Base-by-base conservation (phyloP, 2,888 invertebrate genomes). In the Meteorus colon region DNA sequence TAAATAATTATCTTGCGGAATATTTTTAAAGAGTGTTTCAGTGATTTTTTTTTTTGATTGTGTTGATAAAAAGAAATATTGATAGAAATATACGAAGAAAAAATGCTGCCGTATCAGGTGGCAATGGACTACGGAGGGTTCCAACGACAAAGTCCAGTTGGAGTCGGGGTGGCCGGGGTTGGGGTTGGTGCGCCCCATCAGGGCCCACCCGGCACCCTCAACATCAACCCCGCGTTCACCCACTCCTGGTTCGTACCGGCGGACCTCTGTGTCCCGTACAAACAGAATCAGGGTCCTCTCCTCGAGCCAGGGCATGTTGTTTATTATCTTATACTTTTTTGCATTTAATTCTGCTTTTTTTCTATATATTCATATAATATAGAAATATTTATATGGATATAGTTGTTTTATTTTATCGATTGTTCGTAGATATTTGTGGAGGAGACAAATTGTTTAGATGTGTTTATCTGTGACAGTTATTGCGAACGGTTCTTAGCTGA, bases 191-290 rank as follows among this genome's bases (percentile, higher is more conserved):
- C 87, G 80, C 95, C 96, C 87, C 96, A 96, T 91, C 96, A 96
- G 91, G 95, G 96, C 86, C 95, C 96, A 88, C 95, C 96, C 95
- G 92, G 91, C 89, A 85, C 90, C 90, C 88, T 92, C 91, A 93
- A 91, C 92, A 93, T 90, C 92, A 93, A 90, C 91, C 94, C 96
- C 88, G 95, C 95, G 88, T 97, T 96, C 93, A 95, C 96, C 90
- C 96, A 97, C 93, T 96, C 96, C 92, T 97, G 97, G 97, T 96
- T 96, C 94, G 96, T 96, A 92, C 95, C 95, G 92, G 95, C 96
- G 94, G 96, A 96, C 93, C 94, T 96, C 92, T 96, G 96, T 94
- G 94, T 95, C 93, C 95, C 96, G 92, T 94, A 93, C 92, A 94
- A 94, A 92, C 94, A 94, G 92, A 92, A 92, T 92, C 92, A 92